Conservation (phyloP, 2,888 invertebrate species). For the Harpalus rubripes region DNA sequence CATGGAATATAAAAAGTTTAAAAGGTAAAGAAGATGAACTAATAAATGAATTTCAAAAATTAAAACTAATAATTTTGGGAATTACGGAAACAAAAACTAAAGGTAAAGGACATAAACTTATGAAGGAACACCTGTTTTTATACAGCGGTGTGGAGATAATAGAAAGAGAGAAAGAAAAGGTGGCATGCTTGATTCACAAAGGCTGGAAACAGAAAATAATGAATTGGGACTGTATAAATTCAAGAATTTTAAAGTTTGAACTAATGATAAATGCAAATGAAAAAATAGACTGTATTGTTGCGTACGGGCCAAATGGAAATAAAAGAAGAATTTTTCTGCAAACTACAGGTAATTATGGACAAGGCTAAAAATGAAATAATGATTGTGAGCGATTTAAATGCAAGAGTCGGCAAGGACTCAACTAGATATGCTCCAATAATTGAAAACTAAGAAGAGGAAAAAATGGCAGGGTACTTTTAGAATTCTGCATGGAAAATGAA, state of each 20-base stretch:
- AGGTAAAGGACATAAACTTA: neutral
- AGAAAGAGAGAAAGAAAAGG: neutral
- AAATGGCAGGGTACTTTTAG: too few species aligned
- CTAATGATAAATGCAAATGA: too few species aligned
- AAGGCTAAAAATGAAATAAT: neutral
- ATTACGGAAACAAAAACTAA: neutral
- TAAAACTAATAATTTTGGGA: neutral
- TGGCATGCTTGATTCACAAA: neutral
- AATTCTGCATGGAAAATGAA: too few species aligned
- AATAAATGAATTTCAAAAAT: neutral
- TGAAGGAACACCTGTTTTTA: neutral
- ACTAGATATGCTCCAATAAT: neutral
- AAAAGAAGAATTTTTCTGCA: neutral
- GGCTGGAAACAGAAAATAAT: neutral
- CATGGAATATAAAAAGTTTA: too few species aligned
- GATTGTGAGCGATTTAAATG: neutral
- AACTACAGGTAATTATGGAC: neutral
- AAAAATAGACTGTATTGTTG: too few species aligned
- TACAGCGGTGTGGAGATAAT: neutral
- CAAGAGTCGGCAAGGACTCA: neutral
- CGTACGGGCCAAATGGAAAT: neutral
- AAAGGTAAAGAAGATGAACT: neutral
- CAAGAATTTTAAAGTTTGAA: too few species aligned
- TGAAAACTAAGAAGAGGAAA: neutral
- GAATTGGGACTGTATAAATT: too few species aligned